These are phyloP conservation scores for Tridacna gigas DNA, from an alignment of 2,888 invertebrate genomes.

Conservation along the genomic window DNA sequence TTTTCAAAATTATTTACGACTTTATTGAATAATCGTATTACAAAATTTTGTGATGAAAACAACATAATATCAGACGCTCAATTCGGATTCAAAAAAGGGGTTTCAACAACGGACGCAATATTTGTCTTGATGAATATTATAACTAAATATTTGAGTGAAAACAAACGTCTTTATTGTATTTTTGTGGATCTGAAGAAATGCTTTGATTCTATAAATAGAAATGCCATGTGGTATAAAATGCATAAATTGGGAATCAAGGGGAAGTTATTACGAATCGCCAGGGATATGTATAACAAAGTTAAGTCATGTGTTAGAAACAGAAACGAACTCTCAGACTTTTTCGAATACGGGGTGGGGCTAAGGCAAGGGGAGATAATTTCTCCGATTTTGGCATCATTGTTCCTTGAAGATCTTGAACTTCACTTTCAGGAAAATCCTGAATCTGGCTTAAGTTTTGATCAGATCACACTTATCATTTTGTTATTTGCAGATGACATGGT, in stretches of 20 bases:
- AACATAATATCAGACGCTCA: conserved; percentile 18
- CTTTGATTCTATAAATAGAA: neutral
- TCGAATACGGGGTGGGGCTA: neutral
- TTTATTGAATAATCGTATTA: conserved; percentile 31
- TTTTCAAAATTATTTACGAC: conserved; percentile 31
- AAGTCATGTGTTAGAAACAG: neutral
- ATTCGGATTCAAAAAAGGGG: conserved; percentile 21
- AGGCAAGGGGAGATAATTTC: neutral
- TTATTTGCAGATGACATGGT: no score
- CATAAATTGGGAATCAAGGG: neutral
- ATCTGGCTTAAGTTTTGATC: no score
- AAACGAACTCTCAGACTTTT: neutral
- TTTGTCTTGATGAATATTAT: neutral
- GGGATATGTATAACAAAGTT: neutral
- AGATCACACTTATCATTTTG: no score
- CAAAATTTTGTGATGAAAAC: conserved; percentile 1
- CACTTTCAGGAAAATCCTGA: no score
- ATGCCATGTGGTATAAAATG: neutral
- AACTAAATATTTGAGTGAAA: neutral
- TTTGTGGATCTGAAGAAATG: neutral
- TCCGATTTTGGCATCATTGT: neutral
- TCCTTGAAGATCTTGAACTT: neutral
- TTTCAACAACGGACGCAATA: conserved; percentile 28
- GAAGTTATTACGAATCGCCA: neutral
- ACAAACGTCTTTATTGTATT: neutral